Evolutionary conservation across 2,888 invertebrate species (phyloP).

Genomic region (Myopa tessellatipennis): DNA sequence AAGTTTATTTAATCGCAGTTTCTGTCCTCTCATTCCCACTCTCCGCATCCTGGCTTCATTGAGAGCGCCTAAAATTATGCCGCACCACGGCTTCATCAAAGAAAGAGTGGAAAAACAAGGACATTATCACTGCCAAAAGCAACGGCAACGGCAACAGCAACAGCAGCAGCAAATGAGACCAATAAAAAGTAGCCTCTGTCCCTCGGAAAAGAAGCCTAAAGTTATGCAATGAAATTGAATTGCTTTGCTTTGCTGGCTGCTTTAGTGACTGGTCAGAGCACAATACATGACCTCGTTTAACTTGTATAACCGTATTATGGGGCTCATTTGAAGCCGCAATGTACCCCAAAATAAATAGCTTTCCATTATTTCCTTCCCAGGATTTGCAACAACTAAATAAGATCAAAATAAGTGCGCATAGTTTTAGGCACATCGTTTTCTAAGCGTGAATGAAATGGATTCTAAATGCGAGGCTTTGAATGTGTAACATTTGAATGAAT

Average conservation of each 20-base stretch:
- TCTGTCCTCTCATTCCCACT: background rate
- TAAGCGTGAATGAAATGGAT: background rate
- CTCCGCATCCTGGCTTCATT: background rate
- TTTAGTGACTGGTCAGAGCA: background rate
- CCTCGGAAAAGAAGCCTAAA: background rate
- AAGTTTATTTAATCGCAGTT: background rate
- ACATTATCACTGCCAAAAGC: background rate
- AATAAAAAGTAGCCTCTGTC: background rate
- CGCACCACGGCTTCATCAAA: background rate
- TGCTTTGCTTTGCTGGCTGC: background rate
- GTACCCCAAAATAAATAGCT: background rate
- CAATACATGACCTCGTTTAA: constrained; percentile 15
- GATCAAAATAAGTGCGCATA: background rate
- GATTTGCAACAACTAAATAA: constrained; percentile 10
- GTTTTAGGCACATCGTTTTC: constrained; percentile 8
- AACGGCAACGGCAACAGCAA: no score
- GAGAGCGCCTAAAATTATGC: constrained; percentile 3
- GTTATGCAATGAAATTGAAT: constrained; percentile 14
- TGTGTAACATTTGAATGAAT: background rate
- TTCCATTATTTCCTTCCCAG: background rate
- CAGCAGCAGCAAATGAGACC: background rate
- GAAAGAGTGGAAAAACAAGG: background rate
- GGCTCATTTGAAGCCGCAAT: background rate
- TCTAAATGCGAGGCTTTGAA: background rate
- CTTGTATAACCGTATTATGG: background rate